A percentile compares a stretch with the other conserved stretches of the same genome.
Conservation (phyloP, 2,888 invertebrate genomes). For the Philereme vetulata region DNA sequence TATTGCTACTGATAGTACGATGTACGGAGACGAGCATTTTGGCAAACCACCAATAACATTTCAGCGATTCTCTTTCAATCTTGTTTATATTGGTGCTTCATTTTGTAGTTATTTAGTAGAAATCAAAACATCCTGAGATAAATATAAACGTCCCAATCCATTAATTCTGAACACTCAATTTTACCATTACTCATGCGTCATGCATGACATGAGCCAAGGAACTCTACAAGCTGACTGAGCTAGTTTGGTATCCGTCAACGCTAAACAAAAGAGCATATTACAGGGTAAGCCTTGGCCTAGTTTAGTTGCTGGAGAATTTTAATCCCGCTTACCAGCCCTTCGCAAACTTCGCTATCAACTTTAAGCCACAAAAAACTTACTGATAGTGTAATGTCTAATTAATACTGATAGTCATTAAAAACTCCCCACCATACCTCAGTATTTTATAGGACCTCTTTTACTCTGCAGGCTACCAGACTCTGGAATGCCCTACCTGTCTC, state of each 20-base stretch:
- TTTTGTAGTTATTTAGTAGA: slow-evolving; percentile 8
- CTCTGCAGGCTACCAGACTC: too few species aligned
- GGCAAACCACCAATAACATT: slow-evolving; percentile 17
- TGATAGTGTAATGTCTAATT: too few species aligned
- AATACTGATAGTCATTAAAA: too few species aligned
- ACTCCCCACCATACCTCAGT: too few species aligned
- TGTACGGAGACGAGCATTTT: slow-evolving; percentile 11
- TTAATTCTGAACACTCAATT: slow-evolving; percentile 4
- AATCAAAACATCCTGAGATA: slow-evolving; percentile 12
- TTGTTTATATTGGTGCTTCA: slow-evolving; percentile 14
- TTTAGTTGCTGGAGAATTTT: slow-evolving; percentile 23
- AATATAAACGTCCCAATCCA: slow-evolving; percentile 1
- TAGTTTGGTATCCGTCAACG: slow-evolving; percentile 23
- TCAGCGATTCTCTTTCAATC: slow-evolving; percentile 12
- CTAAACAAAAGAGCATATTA: slow-evolving; percentile 27
- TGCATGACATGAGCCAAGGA: slow-evolving; percentile 1
- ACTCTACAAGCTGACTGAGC: slow-evolving; percentile 4
- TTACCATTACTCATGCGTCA: slow-evolving; percentile 5
- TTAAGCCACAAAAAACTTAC: neutral
- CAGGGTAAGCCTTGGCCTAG: slow-evolving; percentile 35
- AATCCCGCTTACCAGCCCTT: slow-evolving; percentile 26
- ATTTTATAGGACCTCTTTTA: too few species aligned
- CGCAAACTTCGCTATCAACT: slow-evolving; percentile 18
- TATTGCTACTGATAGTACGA: neutral
- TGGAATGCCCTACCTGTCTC: too few species aligned